Base-by-base conservation (phyloP, 2,113 vertebrate genomes). In the Seriola dumerili region DNA sequence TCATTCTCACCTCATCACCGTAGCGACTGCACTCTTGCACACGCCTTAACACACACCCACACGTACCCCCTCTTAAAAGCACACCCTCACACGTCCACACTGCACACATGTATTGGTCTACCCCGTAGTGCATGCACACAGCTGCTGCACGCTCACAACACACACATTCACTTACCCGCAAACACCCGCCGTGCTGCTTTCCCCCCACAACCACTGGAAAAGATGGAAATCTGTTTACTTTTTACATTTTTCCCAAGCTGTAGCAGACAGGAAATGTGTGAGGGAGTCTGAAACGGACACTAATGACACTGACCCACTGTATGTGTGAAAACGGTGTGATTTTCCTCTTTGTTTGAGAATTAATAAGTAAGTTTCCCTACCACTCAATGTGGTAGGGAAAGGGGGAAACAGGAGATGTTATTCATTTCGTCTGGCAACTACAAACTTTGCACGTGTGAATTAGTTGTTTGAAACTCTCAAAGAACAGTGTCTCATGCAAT, bases 1-100 rank as follows among this genome's bases (percentile, higher is more conserved):
- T 94, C 93, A 94, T 85, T 89, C 86, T 89, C 94, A 95, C 94
- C 90, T 95, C 93, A 93, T 94, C 90, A 90, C 58, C 4, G 48
- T 42, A 81, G 65, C 42, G 21, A 63, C 82, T 83, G 71, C 82
- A 66, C 52, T 29, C 81, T 50, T 36, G 44, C 81, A 80, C 77
- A 73, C 66, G 36, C 76, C 67, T 78, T 59, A 32, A 74, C 83
- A 29, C 84, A 62, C 76, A 73, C 88, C 32, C 70, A 12, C 72
- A 79, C 59, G 54, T 76, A 67, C 75, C 71, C 70, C 36, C 76
- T 61, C 75, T 71, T 16, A 5, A 74, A 50, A 62, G 38, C 88
- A 84, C 78, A 72, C 75, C 78, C 88, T 86, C 87, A 89, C 82
- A 88, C 70, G 8, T 86, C 76, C 62, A 3, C 16, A 57, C 87